These are phyloP conservation scores for Glaucopsyche alexis DNA, from an alignment of 2,888 invertebrate species.

Conservation along the genomic window DNA sequence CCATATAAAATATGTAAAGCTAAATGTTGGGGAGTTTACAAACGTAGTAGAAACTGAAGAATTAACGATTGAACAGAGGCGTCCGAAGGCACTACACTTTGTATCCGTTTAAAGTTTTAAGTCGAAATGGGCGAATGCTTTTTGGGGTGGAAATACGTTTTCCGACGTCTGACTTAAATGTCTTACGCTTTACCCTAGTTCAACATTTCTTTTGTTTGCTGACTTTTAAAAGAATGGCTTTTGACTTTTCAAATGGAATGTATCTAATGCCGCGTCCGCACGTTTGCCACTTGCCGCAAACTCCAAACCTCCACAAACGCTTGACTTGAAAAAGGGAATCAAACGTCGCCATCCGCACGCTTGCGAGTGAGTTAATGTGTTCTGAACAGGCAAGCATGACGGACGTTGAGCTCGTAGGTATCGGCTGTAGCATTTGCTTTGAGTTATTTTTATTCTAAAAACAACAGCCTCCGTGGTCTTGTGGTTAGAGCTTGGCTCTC, in stretches of 20 bases:
- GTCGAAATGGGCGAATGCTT: not conserved
- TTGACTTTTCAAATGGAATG: not conserved
- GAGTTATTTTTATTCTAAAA: too few species aligned
- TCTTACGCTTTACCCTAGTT: not conserved
- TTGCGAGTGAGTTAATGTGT: too few species aligned
- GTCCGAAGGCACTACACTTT: not conserved
- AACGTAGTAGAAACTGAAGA: not conserved
- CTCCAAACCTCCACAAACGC: too few species aligned
- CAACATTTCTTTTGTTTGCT: not conserved
- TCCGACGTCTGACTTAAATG: slow-evolving; percentile 2
- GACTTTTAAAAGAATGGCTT: not conserved
- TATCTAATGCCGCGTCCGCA: too few species aligned
- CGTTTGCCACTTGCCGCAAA: too few species aligned
- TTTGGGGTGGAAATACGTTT: not conserved
- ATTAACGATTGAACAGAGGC: not conserved
- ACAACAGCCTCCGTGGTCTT: too few species aligned
- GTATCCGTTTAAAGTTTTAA: not conserved
- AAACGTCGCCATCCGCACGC: too few species aligned
- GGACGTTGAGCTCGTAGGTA: too few species aligned
- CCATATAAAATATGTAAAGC: not conserved
- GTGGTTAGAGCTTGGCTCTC: too few species aligned
- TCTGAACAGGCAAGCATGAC: too few species aligned
- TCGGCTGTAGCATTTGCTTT: too few species aligned
- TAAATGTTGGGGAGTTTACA: not conserved
- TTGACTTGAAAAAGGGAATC: too few species aligned